A percentile compares a stretch with the other conserved stretches of the same genome.
phyloP scores from a whole-genome alignment of 2,113 vertebrate species.

The Cathartes aura region DNA sequence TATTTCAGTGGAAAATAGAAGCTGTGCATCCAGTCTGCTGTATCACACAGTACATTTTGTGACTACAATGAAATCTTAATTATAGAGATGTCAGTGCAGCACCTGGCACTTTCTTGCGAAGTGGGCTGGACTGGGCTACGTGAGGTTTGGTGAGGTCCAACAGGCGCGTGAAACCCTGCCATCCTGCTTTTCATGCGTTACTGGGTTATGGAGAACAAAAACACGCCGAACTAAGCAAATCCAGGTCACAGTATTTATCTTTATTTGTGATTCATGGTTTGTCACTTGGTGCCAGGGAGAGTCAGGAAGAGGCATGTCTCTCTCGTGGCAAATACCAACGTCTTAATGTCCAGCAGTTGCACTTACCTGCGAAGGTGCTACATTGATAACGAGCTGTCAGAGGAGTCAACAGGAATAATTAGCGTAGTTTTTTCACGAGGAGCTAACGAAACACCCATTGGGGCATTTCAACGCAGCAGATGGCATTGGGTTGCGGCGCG shows the following conservation, averaged over 20 bases:
- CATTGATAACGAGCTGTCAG: neutral
- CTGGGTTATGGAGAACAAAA: neutral
- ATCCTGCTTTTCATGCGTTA: fast-evolving
- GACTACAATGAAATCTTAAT: neutral
- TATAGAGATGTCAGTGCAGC: neutral
- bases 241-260: neutral
- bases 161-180: neutral
- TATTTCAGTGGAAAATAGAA: neutral
- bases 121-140: neutral
- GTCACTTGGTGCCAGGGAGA: neutral
- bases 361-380: fast-evolving
- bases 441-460: neutral
- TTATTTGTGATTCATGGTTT: neutral
- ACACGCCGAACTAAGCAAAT: fast-evolving
- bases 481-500: neutral
- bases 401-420: neutral
- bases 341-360: fast-evolving
- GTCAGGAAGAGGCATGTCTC: neutral
- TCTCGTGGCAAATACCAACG: fast-evolving
- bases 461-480: neutral
- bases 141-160: neutral
- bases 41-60: neutral
- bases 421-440: neutral
- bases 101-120: neutral
- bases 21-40: neutral